Evolutionary conservation across 2,888 invertebrate genomes (phyloP).

Genomic region (Lycaena phlaeas): DNA sequence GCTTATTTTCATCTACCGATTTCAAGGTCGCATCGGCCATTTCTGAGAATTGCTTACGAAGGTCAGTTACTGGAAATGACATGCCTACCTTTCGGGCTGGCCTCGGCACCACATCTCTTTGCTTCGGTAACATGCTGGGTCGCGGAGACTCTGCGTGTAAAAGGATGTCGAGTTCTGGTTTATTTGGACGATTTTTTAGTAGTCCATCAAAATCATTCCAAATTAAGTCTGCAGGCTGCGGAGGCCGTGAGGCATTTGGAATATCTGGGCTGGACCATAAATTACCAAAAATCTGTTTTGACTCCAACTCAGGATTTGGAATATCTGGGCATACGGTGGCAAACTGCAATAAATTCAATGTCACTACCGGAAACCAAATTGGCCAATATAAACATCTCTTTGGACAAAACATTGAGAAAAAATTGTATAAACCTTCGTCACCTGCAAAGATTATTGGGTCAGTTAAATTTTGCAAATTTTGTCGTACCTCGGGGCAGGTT

Average conservation of each 20-base stretch:
- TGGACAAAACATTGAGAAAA: conserved; percentile 11
- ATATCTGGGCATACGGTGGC: conserved; percentile 20
- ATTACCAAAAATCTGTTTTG: conserved; percentile 17
- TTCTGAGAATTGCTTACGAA: too few relatives aligned
- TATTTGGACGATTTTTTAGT: background rate
- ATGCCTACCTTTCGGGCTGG: too few relatives aligned
- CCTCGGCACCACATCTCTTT: too few relatives aligned
- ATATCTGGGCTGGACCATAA: conserved; percentile 20
- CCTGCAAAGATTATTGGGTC: conserved; percentile 16
- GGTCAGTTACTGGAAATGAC: too few relatives aligned
- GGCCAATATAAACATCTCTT: conserved; percentile 17
- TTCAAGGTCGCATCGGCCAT: too few relatives aligned
- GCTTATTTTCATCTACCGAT: conserved; percentile 5
- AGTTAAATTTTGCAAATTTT: conserved; percentile 21
- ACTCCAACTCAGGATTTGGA: conserved; percentile 17
- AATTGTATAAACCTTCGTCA: conserved; percentile 20
- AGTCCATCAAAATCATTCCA: background rate
- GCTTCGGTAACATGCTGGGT: too few relatives aligned
- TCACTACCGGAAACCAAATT: conserved; percentile 17
- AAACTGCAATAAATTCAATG: conserved; percentile 17
- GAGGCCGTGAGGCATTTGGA: background rate
- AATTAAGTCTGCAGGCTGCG: background rate
- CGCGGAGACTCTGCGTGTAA: background rate
- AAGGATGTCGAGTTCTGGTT: background rate
- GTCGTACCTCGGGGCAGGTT: conserved; percentile 15